Percentiles rank a stretch among this genome's conserved stretches.
phyloP scores from a whole-genome alignment of 2,797 vertebrate genomes.

The Pantherophis vulpinus region DNA sequence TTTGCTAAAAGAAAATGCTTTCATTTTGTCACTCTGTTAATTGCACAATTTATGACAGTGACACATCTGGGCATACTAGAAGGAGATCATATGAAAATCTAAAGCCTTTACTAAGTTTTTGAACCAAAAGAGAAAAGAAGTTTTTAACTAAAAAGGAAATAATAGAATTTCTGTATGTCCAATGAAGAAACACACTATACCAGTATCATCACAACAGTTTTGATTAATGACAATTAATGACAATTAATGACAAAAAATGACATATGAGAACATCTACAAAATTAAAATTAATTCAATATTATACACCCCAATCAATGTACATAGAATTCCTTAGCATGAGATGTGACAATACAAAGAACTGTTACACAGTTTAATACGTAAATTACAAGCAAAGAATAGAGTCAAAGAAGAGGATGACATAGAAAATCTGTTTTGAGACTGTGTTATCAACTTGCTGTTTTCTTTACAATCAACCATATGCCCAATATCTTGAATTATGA shows the following conservation, averaged over 20 bases:
- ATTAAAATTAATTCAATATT: neutral
- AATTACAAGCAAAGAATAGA: neutral
- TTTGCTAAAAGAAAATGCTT: neutral
- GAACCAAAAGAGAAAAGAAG: neutral
- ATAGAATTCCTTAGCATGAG: neutral
- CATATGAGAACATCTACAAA: neutral
- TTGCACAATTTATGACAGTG: constrained; percentile 16
- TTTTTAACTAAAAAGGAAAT: neutral
- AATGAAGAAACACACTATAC: neutral
- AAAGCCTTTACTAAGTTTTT: neutral
- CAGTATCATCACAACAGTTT: neutral
- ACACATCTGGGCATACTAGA: neutral
- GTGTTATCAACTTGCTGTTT: neutral
- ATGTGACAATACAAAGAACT: neutral
- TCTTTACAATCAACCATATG: neutral
- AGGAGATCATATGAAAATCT: neutral
- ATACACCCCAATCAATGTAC: neutral
- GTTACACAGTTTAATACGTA: neutral
- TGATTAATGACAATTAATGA: neutral
- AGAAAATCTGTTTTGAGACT: neutral
- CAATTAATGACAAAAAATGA: no score
- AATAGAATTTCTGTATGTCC: neutral
- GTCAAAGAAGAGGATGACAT: neutral
- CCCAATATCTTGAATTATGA: neutral
- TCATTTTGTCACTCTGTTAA: neutral